Evolutionary conservation across 2,797 vertebrate genomes (phyloP), one percentile per base, ranked within the genome.

Genomic region (Coccyzus lansbergi): DNA sequence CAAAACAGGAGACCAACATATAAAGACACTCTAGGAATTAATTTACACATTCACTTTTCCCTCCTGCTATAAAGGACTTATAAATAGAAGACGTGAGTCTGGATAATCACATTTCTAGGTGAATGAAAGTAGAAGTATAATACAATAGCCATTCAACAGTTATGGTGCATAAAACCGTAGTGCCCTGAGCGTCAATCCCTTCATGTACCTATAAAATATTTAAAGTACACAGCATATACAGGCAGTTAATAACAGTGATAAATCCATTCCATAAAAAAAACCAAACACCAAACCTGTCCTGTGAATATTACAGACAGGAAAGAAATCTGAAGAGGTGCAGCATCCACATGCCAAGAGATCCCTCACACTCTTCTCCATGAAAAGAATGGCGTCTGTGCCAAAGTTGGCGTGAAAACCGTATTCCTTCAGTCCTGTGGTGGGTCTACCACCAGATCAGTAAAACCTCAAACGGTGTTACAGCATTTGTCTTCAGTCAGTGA

Each of bases 151-250:
- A 62, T 85, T 83, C 83, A 38, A 89, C 31, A 77, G 82, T 72
- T 49, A 81, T 1, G 1, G n/a, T 75, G 55, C 58, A 88, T 59
- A 92, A 95, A 92, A 62, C 16, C n/a, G 59, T 4, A 68, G 58
- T 12, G 36, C 65, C 80, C 59, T 36, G 15, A 93, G 68, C 7
- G 1, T 51, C 79, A 85, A 83, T 55, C 22, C 24, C 67, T 69
- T 69, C 13, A 63, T 3, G 28, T 20, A 93, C 40, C 63, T 81
- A 67, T 70, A 82, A 94, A 95, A 88, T 88, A 91, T 80, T 94
- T 80, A 49, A 78, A 76, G 70, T 53, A 83, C 15, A 84, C 4
- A 13, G 38, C 68, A 52, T 83, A 89, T 88, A 88, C 58, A 78
- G 34, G 42, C 42, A 71, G 68, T 87, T 91, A 93, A 84, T 7